Percentiles rank a stretch among this genome's conserved stretches.
These are phyloP conservation scores for Pharmacophagus antenor DNA, from an alignment of 2,888 invertebrate species.

Conservation along the genomic window DNA sequence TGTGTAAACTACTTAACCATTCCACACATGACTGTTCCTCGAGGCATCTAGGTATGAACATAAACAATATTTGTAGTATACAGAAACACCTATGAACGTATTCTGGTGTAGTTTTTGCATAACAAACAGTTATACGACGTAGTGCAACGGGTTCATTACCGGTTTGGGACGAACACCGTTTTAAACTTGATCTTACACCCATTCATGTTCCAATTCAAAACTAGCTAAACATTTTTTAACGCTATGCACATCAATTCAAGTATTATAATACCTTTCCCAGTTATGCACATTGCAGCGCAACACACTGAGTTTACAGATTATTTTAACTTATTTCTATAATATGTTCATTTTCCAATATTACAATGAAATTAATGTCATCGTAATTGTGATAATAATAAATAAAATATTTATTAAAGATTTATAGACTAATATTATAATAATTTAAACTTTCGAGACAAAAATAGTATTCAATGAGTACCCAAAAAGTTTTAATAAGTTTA, in stretches of 20 bases:
- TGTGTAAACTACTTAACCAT: neutral
- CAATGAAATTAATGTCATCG: no score
- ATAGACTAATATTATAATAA: no score
- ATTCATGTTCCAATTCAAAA: slow-evolving; percentile 20
- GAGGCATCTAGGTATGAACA: slow-evolving; percentile 1
- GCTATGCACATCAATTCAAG: slow-evolving; percentile 28
- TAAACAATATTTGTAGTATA: slow-evolving; percentile 20
- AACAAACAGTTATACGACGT: slow-evolving; percentile 15
- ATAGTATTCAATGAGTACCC: no score
- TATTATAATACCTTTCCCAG: slow-evolving; percentile 31
- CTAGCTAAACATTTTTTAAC: slow-evolving; percentile 33
- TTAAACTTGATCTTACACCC: slow-evolving; percentile 18
- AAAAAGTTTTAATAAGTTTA: no score
- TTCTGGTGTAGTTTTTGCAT: slow-evolving; percentile 12
- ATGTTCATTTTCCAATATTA: no score
- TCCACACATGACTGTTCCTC: neutral
- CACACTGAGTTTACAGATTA: neutral
- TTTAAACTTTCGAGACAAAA: no score
- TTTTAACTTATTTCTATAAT: no score
- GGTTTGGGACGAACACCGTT: slow-evolving; percentile 28
- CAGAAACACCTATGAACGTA: slow-evolving; percentile 9
- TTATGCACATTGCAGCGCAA: slow-evolving; percentile 3
- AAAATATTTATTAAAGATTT: no score
- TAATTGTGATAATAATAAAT: no score
- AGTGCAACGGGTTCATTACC: slow-evolving; percentile 27